Evolutionary conservation across 2,888 invertebrate species (phyloP), one percentile per base, ranked within the genome.

Genomic region (Drosophila kambysellisi): DNA sequence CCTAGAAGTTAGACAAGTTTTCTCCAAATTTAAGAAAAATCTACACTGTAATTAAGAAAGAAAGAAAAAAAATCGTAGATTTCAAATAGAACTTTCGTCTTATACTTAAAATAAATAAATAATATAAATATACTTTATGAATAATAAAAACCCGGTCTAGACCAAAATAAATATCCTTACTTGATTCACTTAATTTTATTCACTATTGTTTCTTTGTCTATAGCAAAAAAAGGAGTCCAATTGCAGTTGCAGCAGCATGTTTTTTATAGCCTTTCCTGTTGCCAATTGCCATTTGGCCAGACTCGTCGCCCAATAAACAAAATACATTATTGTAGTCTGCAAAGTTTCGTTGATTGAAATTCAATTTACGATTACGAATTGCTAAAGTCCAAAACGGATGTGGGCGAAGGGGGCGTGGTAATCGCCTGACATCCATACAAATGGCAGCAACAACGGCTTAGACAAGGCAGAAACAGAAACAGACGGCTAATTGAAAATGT

Each of bases 401-500:
- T 25, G 9, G 20, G 17, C 17, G 1, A 11, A 20, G 20, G 7
- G 39, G 32, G 25, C 12, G 54, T 15, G 69, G 33, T 41, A 63
- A 66, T 57, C 53, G 46, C 52, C 75, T 58, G 67, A 67, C 67
- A 56, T 64, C 32, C 39, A 51, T 48, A 54, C 56, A 60, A 72
- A 67, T 51, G 79, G 25, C 17, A 32, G 25, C 17, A 32, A 7
- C 67, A 69, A 60, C n/a, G 39, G 30, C 30, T 61, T 12, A 39
- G 56, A 35, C 54, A 76, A 76, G 30, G n/a, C 17, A 25, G 9
- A 29, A 25, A 7, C 17, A 25, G 9, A 17, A 25, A 7, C 6
- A 30, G 29, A 56, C 43, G 35, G 59, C 69, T 84, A 88, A 88
- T 86, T 89, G 76, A 85, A 89, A 81, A 71, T 74, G 88, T 82